Evolutionary conservation across 2,797 vertebrate genomes (phyloP).

Genomic region (Microctenopoma steveboyesi): DNA sequence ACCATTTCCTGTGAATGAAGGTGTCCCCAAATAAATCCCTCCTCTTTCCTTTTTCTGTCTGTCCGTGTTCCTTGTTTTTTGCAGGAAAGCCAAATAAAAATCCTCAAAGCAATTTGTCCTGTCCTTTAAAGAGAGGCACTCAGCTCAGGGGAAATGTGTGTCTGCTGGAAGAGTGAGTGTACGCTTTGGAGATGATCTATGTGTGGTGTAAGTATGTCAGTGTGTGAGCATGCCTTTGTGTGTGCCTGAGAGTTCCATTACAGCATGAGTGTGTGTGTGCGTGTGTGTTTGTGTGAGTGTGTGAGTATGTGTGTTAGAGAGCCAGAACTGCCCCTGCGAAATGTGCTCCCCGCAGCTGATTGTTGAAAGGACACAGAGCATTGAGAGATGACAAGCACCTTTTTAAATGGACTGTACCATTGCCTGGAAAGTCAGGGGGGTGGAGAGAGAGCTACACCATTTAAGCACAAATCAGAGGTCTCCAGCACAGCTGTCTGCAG

Average conservation of each 20-base stretch:
- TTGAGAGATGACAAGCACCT: slow-evolving; percentile 82
- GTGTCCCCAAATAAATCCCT: slow-evolving; percentile 60
- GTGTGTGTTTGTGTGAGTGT: slow-evolving; percentile 17
- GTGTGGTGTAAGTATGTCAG: slow-evolving; percentile 50
- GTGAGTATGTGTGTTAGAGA: slow-evolving; percentile 48
- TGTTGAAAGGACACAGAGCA: slow-evolving; percentile 83
- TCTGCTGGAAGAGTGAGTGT: slow-evolving; percentile 49
- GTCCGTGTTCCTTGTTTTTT: slow-evolving; percentile 45
- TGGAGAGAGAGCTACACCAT: slow-evolving; percentile 37
- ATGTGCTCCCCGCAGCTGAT: slow-evolving; percentile 81
- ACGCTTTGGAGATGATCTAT: slow-evolving; percentile 41
- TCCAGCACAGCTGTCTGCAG: slow-evolving; percentile 48
- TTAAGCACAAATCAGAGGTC: slow-evolving; percentile 51
- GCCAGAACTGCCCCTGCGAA: slow-evolving; percentile 72
- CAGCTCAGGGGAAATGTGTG: slow-evolving; percentile 57
- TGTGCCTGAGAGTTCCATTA: slow-evolving; percentile 50
- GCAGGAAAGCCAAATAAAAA: slow-evolving; percentile 67
- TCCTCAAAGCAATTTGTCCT: slow-evolving; percentile 75
- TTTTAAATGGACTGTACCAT: slow-evolving; percentile 85
- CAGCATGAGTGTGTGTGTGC: slow-evolving; percentile 28
- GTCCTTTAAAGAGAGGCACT: slow-evolving; percentile 60
- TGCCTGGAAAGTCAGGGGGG: slow-evolving; percentile 40
- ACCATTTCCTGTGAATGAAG: slow-evolving; percentile 65
- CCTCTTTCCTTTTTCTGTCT: slow-evolving; percentile 28
- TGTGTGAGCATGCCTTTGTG: slow-evolving; percentile 46